Evolutionary conservation across 2,888 invertebrate species (phyloP).

Genomic region (Holacanthella duospinosa): DNA sequence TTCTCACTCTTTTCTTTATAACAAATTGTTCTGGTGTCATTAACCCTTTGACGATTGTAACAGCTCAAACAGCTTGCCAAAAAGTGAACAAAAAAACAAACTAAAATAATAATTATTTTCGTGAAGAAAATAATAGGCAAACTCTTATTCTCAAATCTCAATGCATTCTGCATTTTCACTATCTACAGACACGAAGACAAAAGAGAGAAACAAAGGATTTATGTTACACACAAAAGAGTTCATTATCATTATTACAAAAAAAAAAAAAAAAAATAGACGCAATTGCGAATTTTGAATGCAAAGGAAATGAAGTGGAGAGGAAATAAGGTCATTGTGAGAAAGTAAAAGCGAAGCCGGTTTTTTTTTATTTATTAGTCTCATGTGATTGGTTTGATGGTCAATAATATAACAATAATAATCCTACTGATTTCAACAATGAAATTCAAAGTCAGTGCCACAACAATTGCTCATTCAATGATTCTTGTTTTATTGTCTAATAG

Average conservation of each 20-base stretch:
- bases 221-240: background rate
- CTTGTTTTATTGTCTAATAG: background rate
- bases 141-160: background rate
- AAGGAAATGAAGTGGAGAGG: background rate
- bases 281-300: background rate
- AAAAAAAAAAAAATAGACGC: background rate
- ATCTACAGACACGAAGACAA: background rate
- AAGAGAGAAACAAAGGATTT: background rate
- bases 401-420: background rate
- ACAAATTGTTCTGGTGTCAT: too few species aligned
- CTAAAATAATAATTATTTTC: too few species aligned
- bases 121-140: background rate
- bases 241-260: background rate
- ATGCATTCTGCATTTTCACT: background rate
- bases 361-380: background rate
- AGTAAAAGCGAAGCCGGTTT: conserved; percentile 1
- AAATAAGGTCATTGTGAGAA: background rate
- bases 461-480: background rate
- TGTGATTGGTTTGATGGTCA: too few species aligned
- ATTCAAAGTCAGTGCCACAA: background rate
- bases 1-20: too few species aligned
- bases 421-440: background rate
- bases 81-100: too few species aligned
- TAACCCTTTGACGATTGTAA: too few species aligned
- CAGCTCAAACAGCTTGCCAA: too few species aligned